Conservation (phyloP, 1,140 invertebrate species). For the Habropoda laboriosa region DNA sequence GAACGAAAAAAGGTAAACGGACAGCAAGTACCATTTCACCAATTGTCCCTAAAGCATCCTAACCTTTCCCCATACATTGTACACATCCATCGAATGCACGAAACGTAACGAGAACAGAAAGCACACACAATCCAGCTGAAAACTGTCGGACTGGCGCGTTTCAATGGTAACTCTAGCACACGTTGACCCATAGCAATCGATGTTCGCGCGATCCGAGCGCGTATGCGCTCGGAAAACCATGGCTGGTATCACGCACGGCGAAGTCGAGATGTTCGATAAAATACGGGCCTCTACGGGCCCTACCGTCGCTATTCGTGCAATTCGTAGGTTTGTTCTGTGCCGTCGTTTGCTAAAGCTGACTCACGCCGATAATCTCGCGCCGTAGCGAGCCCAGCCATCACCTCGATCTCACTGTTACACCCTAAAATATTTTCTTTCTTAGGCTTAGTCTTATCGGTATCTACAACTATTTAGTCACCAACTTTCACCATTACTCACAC, state of each 20-base stretch:
- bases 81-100: neutral
- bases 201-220: neutral
- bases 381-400: neutral
- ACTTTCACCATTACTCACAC: no score
- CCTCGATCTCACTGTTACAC: no score
- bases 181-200: neutral
- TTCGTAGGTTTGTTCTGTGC: slow-evolving; percentile 2
- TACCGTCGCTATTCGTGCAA: slow-evolving; percentile 20
- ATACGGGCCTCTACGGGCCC: slow-evolving; percentile 7
- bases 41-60: neutral
- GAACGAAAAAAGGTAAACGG: neutral
- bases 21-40: neutral
- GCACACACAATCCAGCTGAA: neutral
- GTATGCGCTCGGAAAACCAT: neutral
- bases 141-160: neutral
- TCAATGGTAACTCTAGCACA: neutral
- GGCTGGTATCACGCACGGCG: neutral
- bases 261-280: slow-evolving; percentile 16
- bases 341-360: slow-evolving; percentile 18
- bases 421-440: no score
- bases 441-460: no score
- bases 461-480: no score
- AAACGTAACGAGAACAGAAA: neutral
- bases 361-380: slow-evolving; percentile 14
- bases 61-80: neutral